Evolutionary conservation across 2,113 vertebrate species (phyloP).

Genomic region (Cercocebus atys): DNA sequence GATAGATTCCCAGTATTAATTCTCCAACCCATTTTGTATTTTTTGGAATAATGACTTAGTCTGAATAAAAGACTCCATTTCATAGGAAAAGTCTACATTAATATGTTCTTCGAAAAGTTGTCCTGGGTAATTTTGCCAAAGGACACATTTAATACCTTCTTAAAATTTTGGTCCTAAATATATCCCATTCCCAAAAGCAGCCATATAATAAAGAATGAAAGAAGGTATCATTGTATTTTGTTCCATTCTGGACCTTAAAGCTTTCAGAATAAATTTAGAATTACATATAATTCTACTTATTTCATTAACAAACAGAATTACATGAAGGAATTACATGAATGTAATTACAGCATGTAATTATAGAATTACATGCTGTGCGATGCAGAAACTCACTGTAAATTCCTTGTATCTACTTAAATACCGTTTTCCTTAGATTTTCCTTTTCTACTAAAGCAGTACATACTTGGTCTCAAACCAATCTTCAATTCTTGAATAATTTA

Average conservation of each 20-base stretch:
- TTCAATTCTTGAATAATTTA: constrained; percentile 70
- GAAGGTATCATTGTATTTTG: neutral
- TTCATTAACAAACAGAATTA: constrained; percentile 30
- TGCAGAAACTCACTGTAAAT: neutral
- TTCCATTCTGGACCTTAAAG: neutral
- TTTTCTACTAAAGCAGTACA: neutral
- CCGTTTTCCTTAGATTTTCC: neutral
- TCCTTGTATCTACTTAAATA: neutral
- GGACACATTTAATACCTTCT: neutral
- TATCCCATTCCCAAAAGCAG: neutral
- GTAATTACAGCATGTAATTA: too few species aligned
- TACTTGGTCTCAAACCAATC: neutral
- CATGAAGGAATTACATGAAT: neutral
- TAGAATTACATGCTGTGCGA: neutral
- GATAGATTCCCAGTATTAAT: neutral
- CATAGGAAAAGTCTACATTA: neutral
- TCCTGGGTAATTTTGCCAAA: neutral
- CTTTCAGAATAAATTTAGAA: constrained; percentile 14
- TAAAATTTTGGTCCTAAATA: neutral
- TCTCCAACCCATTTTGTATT: neutral
- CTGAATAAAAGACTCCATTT: neutral
- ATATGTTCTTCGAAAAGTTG: neutral
- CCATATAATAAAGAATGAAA: neutral
- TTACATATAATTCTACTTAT: neutral
- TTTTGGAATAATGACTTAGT: neutral